Conservation (phyloP, 1,140 invertebrate genomes). For the Amyelois transitella region DNA sequence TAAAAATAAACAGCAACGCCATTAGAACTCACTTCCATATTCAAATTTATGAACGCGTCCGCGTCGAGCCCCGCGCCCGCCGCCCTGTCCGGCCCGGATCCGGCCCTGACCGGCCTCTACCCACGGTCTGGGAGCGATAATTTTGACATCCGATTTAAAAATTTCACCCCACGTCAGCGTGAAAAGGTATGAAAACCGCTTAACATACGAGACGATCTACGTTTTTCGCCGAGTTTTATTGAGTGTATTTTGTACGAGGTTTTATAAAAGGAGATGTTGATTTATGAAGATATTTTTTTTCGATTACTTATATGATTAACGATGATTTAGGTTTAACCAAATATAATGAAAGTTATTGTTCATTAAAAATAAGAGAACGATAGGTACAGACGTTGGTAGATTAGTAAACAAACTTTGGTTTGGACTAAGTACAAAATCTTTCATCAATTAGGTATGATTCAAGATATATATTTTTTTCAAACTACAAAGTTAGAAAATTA, state of each 20-base stretch:
- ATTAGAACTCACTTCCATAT: constrained; percentile 75
- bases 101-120: constrained; percentile 30
- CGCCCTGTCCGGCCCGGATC: constrained; percentile 34
- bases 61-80: constrained; percentile 21
- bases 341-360: too few species aligned
- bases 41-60: constrained; percentile 73
- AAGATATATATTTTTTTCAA: too few species aligned
- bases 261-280: neutral
- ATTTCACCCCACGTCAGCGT: constrained; percentile 36
- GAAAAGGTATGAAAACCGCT: constrained; percentile 5
- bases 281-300: neutral
- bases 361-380: too few species aligned
- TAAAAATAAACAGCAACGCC: constrained; percentile 73
- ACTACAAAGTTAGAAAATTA: too few species aligned
- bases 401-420: too few species aligned
- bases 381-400: too few species aligned
- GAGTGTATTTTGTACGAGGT: neutral
- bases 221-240: neutral
- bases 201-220: neutral
- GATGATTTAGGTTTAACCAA: too few species aligned
- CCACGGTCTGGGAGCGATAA: constrained; percentile 26
- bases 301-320: too few species aligned
- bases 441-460: too few species aligned
- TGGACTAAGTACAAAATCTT: too few species aligned
- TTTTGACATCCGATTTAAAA: constrained; percentile 63